Evolutionary conservation across 2,113 vertebrate genomes (phyloP).

Genomic region (Rhinichthys klamathensis): DNA sequence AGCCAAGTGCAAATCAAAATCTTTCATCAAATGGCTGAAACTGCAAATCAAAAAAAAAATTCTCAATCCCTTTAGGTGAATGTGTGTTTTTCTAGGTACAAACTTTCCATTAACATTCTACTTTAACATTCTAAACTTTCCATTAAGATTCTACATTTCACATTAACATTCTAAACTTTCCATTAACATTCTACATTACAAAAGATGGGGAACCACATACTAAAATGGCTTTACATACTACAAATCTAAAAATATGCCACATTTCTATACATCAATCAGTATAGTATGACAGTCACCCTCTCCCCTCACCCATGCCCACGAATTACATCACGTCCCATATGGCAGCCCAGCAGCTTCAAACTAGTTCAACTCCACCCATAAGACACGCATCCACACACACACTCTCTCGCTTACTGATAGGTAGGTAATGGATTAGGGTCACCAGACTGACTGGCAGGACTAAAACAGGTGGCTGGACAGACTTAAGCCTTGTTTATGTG

Average conservation of each 20-base stretch:
- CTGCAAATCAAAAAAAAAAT: too few species aligned
- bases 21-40: background rate
- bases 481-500: conserved; percentile 38
- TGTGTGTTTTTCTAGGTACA: too few species aligned
- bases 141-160: too few species aligned
- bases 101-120: too few species aligned
- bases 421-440: conserved; percentile 37
- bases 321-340: conserved; percentile 22
- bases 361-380: conserved; percentile 26
- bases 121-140: too few species aligned
- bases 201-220: background rate
- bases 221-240: background rate
- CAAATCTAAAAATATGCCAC: background rate
- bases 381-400: conserved; percentile 7
- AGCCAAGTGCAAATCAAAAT: conserved; percentile 5
- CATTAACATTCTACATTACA: too few species aligned
- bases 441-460: conserved; percentile 30
- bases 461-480: conserved; percentile 34
- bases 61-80: too few species aligned
- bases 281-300: background rate
- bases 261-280: conserved; percentile 4
- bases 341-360: conserved; percentile 23
- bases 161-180: too few species aligned
- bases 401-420: background rate
- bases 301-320: background rate